These are phyloP conservation scores for Sycophila sp. DNA, from an alignment of 1,140 invertebrate species.

Conservation along the genomic window DNA sequence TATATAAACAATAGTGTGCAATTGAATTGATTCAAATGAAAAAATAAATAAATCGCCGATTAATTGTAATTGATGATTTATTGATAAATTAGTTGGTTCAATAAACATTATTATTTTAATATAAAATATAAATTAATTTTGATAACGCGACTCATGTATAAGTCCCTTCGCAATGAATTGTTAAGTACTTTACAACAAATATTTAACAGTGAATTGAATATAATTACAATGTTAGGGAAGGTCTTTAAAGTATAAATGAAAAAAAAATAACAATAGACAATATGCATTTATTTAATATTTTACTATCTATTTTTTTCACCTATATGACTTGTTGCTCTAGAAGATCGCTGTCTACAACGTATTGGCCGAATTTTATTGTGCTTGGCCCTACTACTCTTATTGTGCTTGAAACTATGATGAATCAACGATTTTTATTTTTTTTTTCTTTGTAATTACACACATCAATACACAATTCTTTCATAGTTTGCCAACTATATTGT, in stretches of 20 bases:
- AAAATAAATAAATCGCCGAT: too few species aligned
- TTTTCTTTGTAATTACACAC: conserved; percentile 47
- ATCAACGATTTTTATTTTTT: conserved; percentile 51
- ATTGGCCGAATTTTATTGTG: conserved; percentile 67
- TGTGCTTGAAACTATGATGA: conserved; percentile 65
- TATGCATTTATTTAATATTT: conserved; percentile 67
- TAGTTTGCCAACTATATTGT: conserved; percentile 1
- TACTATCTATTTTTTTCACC: conserved; percentile 61
- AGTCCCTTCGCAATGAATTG: too few species aligned
- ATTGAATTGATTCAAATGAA: too few species aligned
- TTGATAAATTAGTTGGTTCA: too few species aligned
- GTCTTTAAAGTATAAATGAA: background rate
- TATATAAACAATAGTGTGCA: too few species aligned
- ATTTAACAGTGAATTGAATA: too few species aligned
- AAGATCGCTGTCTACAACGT: conserved; percentile 66
- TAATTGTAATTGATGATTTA: too few species aligned
- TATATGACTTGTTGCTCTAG: conserved; percentile 64
- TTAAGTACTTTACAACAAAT: too few species aligned
- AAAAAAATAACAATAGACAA: conserved; percentile 61
- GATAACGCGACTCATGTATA: too few species aligned
- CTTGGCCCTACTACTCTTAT: conserved; percentile 66
- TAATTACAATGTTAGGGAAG: too few species aligned
- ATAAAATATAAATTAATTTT: too few species aligned
- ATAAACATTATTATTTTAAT: too few species aligned
- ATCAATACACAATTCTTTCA: conserved; percentile 38